A percentile compares a stretch with the other conserved stretches of the same genome.
Conservation (phyloP, 2,888 invertebrate genomes). For the Actias luna region DNA sequence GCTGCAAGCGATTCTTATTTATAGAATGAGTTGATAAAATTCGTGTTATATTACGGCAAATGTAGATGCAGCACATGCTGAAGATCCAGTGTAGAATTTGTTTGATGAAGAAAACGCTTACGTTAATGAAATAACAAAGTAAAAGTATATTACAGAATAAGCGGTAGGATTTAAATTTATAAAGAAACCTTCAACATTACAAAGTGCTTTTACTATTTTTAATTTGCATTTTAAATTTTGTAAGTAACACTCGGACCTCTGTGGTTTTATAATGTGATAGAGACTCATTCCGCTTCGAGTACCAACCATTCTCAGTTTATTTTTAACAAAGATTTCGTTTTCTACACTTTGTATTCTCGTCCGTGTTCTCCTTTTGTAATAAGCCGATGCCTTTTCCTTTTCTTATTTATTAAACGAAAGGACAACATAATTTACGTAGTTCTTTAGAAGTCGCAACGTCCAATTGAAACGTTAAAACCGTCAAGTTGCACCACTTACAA, state of each 20-base stretch:
- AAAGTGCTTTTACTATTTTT: neutral
- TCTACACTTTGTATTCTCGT: neutral
- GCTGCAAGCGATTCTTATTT: constrained; percentile 21
- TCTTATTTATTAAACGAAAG: neutral
- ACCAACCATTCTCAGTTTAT: neutral
- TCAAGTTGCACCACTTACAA: constrained; percentile 40
- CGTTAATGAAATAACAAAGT: neutral
- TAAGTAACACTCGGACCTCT: neutral
- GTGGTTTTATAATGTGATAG: neutral
- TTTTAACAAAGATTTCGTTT: neutral
- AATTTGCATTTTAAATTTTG: neutral
- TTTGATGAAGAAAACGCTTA: neutral
- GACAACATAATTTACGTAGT: neutral
- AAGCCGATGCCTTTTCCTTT: neutral
- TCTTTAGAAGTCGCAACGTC: constrained; percentile 2
- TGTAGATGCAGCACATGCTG: neutral
- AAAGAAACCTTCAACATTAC: neutral
- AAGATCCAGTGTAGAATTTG: neutral
- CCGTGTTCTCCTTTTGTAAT: neutral
- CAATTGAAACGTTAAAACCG: neutral
- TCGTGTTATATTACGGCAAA: neutral
- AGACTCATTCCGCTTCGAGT: neutral
- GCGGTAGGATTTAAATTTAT: neutral
- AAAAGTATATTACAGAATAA: neutral
- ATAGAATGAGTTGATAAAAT: neutral